Percentiles rank a stretch among this genome's conserved stretches.
Conservation (phyloP, 2,888 invertebrate genomes). For the Synergus umbraculus region DNA sequence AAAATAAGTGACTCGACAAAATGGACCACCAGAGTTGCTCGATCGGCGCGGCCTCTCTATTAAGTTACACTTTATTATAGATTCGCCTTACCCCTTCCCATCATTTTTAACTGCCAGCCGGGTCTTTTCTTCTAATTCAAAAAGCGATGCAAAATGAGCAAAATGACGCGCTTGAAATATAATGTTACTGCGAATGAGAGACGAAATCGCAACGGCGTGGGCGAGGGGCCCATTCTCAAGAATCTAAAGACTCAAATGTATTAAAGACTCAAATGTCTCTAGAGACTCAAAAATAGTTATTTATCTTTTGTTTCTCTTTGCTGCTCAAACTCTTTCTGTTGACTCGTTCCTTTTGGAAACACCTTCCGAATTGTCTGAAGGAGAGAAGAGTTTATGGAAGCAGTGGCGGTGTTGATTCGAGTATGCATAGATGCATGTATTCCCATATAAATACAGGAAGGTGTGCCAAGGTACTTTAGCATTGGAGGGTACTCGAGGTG, state of each 20-base stretch:
- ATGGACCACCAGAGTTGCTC: slow-evolving; percentile 73
- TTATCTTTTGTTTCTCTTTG: neutral
- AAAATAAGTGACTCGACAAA: slow-evolving; percentile 50
- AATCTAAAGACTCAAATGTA: too few relatives aligned
- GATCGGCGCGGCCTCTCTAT: slow-evolving; percentile 68
- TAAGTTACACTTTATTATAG: slow-evolving; percentile 69
- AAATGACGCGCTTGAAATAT: slow-evolving; percentile 45
- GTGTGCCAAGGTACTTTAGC: slow-evolving; percentile 56
- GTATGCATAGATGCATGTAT: slow-evolving; percentile 32
- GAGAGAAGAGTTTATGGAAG: neutral
- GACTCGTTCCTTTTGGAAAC: neutral
- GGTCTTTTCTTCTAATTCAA: slow-evolving; percentile 60
- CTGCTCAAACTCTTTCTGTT: neutral
- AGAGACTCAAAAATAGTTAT: neutral
- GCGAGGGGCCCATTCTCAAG: neutral
- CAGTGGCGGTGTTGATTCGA: slow-evolving; percentile 25
- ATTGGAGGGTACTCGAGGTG: slow-evolving; percentile 61
- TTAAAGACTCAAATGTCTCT: too few relatives aligned
- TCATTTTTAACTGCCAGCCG: neutral
- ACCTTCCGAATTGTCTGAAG: neutral
- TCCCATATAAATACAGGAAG: slow-evolving; percentile 50
- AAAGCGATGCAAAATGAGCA: slow-evolving; percentile 57
- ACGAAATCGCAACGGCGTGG: slow-evolving; percentile 7
- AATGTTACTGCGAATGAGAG: slow-evolving; percentile 52
- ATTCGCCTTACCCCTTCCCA: slow-evolving; percentile 50